A percentile compares a stretch with the other conserved stretches of the same genome.
Evolutionary conservation across 2,888 invertebrate genomes (phyloP).

Genomic region (Periphyllus acericola): DNA sequence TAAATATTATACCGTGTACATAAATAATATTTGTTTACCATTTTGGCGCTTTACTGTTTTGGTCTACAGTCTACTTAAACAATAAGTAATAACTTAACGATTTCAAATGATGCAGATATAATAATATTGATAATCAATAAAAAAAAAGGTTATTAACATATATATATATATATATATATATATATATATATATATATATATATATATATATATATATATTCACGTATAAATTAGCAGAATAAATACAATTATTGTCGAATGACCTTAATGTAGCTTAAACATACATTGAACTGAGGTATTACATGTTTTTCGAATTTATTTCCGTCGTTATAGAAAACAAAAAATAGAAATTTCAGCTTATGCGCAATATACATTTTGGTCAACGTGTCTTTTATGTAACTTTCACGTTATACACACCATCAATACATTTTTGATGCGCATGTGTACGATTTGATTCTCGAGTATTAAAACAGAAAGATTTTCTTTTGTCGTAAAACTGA

Average conservation of each 20-base stretch:
- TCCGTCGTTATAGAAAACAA: neutral
- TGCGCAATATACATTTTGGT: neutral
- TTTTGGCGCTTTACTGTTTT: too few species aligned
- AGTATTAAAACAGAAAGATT: conserved; percentile 56
- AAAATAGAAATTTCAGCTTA: neutral
- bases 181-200: too few species aligned
- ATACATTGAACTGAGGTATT: neutral
- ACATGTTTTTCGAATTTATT: neutral
- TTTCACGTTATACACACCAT: neutral
- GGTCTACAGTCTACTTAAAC: too few species aligned
- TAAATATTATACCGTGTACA: too few species aligned
- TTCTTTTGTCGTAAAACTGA: conserved; percentile 33
- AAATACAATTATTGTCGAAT: neutral
- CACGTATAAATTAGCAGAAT: too few species aligned
- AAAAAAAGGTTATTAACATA: too few species aligned
- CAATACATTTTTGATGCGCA: neutral
- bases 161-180: too few species aligned
- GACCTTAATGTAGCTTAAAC: neutral
- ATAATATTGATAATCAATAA: too few species aligned
- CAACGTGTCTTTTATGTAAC: conserved; percentile 8
- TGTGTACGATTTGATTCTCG: neutral
- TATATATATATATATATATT: too few species aligned
- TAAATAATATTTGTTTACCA: too few species aligned
- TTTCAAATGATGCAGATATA: too few species aligned
- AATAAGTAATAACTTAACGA: too few species aligned